Evolutionary conservation across 2,888 invertebrate genomes (phyloP).

Genomic region (Drosophila phalerata): DNA sequence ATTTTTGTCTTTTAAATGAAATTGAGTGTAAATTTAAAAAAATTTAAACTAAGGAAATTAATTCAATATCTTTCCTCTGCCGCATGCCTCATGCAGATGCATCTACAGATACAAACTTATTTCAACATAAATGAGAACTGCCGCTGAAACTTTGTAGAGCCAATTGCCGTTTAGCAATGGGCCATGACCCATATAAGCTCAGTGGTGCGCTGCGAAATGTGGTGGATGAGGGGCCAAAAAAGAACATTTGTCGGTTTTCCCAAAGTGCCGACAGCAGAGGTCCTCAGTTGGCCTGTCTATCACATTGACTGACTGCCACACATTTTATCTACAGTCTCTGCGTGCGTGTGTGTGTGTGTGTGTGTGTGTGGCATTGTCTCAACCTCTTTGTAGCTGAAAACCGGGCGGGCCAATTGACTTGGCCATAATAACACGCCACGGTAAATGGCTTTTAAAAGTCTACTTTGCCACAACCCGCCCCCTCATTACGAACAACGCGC

Average conservation of each 20-base stretch:
- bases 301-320: constrained; percentile 83
- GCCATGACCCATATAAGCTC: constrained; percentile 76
- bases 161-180: constrained; percentile 58
- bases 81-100: not conserved
- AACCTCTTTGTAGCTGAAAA: constrained; percentile 52
- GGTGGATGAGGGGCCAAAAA: constrained; percentile 21
- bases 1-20: not conserved
- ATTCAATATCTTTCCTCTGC: not conserved
- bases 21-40: not conserved
- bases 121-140: constrained; percentile 1
- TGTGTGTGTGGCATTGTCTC: constrained; percentile 43
- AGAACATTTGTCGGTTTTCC: constrained; percentile 67
- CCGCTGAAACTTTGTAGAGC: constrained; percentile 28
- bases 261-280: constrained; percentile 56
- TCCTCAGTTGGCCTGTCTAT: constrained; percentile 69
- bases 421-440: constrained; percentile 78
- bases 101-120: constrained; percentile 1
- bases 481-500: constrained; percentile 83
- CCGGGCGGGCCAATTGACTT: constrained; percentile 75
- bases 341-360: constrained; percentile 5
- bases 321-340: constrained; percentile 53
- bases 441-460: constrained; percentile 82
- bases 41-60: not conserved
- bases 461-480: constrained; percentile 81
- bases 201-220: constrained; percentile 49